Evolutionary conservation across 2,888 invertebrate genomes (phyloP), one percentile per base, ranked within the genome.

Genomic region (Noctua comes): DNA sequence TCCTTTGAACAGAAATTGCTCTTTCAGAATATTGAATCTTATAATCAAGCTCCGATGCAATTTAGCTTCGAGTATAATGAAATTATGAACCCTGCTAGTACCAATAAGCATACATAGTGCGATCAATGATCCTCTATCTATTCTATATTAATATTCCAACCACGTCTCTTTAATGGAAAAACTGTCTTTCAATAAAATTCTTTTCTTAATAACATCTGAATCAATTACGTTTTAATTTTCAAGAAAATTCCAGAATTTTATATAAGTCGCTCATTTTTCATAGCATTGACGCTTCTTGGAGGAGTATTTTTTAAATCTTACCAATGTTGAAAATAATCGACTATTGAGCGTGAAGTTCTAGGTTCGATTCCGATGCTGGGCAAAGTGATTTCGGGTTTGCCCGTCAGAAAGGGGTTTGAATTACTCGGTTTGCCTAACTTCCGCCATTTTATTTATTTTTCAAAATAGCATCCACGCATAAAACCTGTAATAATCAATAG

Each of bases 31-130:
- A 82, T 82, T 74, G 16, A 66, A 57, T 82, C 7, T 54, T 36
- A 46, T 54, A 82, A 74, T 74, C 82, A 57, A 66, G 36, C n/a
- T 48, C 27, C 40, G 31, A 16, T 79, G 75, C 79, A 82, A 82
- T 73, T 57, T 66, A 21, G 27, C 27, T 48, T 36, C 43, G n/a
- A 43, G n/a, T 18, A 10, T 66, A 75, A 75, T 66, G 3, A n/a
- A 82, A 79, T 82, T 59, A 76, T 76, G 40, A 59, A 79, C 43
- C n/a, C 40, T 13, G 76, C 48, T 31, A n/a, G 11, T 78, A n/a
- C 27, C n/a, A 43, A 66, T 66, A 66, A 66, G 18, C n/a, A 48
- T 31, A 68, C 69, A 68, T 46, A 69, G 36, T n/a, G 18, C 46
- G 21, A 46, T 46, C 73, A 59, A 46, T 74, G 62, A 66, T 43